Conservation (phyloP, 2,797 vertebrate genomes). For the Anniella stebbinsi region DNA sequence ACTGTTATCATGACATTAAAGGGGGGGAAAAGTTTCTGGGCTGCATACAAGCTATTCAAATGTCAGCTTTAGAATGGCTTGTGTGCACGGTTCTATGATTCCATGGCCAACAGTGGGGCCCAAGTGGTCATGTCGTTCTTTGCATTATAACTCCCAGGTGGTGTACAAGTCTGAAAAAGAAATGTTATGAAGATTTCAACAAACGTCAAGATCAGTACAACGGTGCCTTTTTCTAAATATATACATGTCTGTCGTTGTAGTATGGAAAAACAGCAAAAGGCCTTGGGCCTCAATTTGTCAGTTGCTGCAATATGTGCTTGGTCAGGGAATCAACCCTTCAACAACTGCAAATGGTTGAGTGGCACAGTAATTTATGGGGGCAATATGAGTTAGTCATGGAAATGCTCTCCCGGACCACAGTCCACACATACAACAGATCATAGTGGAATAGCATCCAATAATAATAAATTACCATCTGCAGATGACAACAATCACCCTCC, state of each 20-base stretch:
- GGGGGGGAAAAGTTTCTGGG: neutral
- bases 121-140: neutral
- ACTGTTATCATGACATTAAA: neutral
- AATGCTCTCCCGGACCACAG: neutral
- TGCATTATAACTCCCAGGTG: neutral
- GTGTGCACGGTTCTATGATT: neutral
- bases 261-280: neutral
- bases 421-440: neutral
- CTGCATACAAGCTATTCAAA: neutral
- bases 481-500: neutral
- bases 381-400: neutral
- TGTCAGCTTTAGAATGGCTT: neutral
- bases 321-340: neutral
- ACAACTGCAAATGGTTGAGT: neutral
- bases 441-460: neutral
- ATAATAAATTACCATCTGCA: neutral
- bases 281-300: neutral
- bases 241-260: neutral
- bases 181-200: neutral
- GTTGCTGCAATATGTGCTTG: neutral
- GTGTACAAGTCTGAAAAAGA: neutral
- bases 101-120: neutral
- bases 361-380: neutral
- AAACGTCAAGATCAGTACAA: neutral
- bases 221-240: neutral